Conservation (phyloP, 2,888 invertebrate genomes). For the Melanargia galathea region DNA sequence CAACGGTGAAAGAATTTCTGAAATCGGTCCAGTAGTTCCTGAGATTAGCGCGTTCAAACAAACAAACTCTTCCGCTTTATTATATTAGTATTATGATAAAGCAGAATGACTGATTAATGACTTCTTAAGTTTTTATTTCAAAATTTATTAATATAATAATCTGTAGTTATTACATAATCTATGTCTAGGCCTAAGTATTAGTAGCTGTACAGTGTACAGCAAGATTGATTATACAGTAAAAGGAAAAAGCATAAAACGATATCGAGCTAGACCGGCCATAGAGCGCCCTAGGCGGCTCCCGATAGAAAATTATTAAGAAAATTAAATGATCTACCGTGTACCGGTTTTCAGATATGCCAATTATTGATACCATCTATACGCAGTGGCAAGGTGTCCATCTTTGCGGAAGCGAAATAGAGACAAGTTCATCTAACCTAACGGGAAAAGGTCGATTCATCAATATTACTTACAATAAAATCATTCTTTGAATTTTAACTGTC, state of each 20-base stretch:
- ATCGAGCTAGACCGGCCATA: constrained; percentile 58
- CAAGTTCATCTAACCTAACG: background rate
- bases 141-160: background rate
- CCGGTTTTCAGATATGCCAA: constrained; percentile 77
- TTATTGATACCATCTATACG: constrained; percentile 75
- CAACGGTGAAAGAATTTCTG: no score
- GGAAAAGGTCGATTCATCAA: background rate
- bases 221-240: constrained; percentile 74
- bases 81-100: no score
- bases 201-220: constrained; percentile 29
- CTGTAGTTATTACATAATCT: constrained; percentile 21
- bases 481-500: no score
- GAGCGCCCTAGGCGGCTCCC: constrained; percentile 63
- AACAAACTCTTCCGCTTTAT: no score
- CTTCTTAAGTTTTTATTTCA: no score
- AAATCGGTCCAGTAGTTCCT: no score
- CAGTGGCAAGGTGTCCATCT: constrained; percentile 14
- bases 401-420: background rate
- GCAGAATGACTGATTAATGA: no score
- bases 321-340: constrained; percentile 79
- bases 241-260: constrained; percentile 73
- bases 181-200: constrained; percentile 36
- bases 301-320: constrained; percentile 82
- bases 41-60: no score
- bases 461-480: no score